Base-by-base conservation (phyloP, 2,113 vertebrate species). In the Anolis carolinensis region DNA sequence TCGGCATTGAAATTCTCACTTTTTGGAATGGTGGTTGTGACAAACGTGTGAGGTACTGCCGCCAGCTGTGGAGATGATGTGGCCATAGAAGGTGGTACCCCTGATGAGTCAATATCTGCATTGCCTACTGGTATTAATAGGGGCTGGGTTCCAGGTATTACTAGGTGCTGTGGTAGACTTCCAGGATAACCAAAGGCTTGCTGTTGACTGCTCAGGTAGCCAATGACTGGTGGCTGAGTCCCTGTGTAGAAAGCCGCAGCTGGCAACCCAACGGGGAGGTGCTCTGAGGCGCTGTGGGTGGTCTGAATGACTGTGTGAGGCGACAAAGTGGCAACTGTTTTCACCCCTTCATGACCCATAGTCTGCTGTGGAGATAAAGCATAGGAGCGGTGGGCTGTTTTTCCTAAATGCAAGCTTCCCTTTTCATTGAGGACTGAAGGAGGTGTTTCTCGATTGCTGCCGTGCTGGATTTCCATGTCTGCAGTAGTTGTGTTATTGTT, bases 261-360 rank as follows among this genome's bases (percentile, higher is more conserved):
- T 0, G 98, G 96, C 90, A 98, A 97, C 55, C 98, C 98, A 4
- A 98, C 95, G 0, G 98, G 97, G 84, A 99, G 96, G 1, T 97
- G 95, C 95, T 99, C 98, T 0, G 98, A 97, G 81, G 97, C 95
- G 80, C 95, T 97, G 92, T 98, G 98, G 65, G 98, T 97, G 79
- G 98, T 98, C 95, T 99, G 98, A 89, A 99, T 99, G 91, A 99
- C 98, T 0, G 98, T 98, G 91, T 99, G 98, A 13, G 98, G 97
- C 30, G 98, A 97, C 89, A 97, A 91, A 0, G 97, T 96, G 91
- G 96, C 93, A 50, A 97, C 95, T 0, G 97, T 95, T 95, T 98
- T 99, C 79, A 97, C 94, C 36, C 95, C 95, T 83, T 98, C 97
- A 0, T 97, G 96, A 87, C 96, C 96, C 90, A 97, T 95, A 23